Evolutionary conservation across 30 jellyfish, hydroid and myxozoan genomes (phyloP).

Genomic region (Catostylus mosaicus): DNA sequence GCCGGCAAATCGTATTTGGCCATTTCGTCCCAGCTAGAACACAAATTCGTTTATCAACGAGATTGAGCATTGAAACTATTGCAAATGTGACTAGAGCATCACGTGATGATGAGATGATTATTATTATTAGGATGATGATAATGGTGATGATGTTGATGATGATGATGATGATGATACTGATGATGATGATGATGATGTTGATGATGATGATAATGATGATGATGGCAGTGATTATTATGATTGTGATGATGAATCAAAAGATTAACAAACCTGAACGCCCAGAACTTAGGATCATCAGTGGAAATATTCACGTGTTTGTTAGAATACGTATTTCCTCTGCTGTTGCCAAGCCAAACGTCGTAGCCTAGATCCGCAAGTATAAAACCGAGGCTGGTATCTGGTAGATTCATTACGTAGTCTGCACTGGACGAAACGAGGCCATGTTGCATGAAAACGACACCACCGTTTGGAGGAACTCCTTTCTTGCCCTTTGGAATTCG

Average conservation of each 20-base stretch:
- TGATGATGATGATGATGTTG: no score
- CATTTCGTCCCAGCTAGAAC: slow-evolving; percentile 94
- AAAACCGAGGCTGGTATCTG: slow-evolving; percentile 88
- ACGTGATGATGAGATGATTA: no score
- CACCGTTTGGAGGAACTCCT: slow-evolving; percentile 69
- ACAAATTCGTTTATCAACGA: not conserved
- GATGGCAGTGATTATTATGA: not conserved
- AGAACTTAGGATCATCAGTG: slow-evolving; percentile 66
- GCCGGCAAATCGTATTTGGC: slow-evolving; percentile 99
- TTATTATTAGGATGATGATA: no score
- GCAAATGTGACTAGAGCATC: not conserved
- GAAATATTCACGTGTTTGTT: slow-evolving; percentile 70
- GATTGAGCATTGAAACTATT: not conserved
- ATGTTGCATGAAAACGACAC: slow-evolving; percentile 84
- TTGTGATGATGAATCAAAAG: no score
- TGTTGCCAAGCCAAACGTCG: slow-evolving; percentile 97
- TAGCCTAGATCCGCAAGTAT: slow-evolving; percentile 92
- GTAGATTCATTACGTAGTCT: slow-evolving; percentile 82
- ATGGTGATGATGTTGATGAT: no score
- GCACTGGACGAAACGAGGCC: slow-evolving; percentile 91
- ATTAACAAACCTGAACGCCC: slow-evolving; percentile 85
- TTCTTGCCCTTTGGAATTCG: slow-evolving; percentile 90
- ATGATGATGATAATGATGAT: not conserved
- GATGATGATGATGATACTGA: no score
- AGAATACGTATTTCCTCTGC: slow-evolving; percentile 95